Evolutionary conservation across 2,797 vertebrate genomes (phyloP).

Genomic region (Gymnothorax reevesii): DNA sequence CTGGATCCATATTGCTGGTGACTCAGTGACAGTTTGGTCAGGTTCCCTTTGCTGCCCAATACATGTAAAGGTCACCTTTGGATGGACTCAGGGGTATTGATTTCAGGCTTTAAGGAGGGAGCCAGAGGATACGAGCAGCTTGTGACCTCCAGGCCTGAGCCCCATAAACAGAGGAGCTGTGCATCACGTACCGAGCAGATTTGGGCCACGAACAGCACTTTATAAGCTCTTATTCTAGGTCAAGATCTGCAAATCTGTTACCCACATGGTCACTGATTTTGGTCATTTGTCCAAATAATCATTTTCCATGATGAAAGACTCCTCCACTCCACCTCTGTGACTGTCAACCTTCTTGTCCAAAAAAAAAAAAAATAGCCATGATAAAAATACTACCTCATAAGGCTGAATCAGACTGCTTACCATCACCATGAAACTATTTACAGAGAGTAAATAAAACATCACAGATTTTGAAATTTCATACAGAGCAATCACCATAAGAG

Average conservation of each 20-base stretch:
- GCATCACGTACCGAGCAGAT: not conserved
- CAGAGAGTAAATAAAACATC: not conserved
- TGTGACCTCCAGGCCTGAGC: not conserved
- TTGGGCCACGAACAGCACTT: not conserved
- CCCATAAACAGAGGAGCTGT: not conserved
- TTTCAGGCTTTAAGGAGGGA: constrained; percentile 6
- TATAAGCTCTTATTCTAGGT: not conserved
- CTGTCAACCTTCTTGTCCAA: not conserved
- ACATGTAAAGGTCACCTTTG: constrained; percentile 5
- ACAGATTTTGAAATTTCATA: not conserved
- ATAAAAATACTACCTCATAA: not conserved
- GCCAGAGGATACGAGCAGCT: not conserved
- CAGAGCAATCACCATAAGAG: not conserved
- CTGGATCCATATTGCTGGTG: constrained; percentile 3
- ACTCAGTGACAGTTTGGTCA: not conserved
- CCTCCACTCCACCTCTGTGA: constrained; percentile 8
- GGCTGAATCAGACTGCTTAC: not conserved
- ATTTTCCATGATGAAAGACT: not conserved
- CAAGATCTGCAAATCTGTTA: not conserved
- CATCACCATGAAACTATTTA: not conserved
- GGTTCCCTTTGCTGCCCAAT: not conserved
- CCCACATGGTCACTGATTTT: not conserved
- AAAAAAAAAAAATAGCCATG: not conserved
- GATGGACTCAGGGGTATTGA: constrained; percentile 17
- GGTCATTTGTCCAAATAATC: not conserved